Percentiles rank a stretch among this genome's conserved stretches.
These are phyloP conservation scores for Minunthozetes semirufus DNA, from an alignment of 2,888 invertebrate species.

Conservation along the genomic window DNA sequence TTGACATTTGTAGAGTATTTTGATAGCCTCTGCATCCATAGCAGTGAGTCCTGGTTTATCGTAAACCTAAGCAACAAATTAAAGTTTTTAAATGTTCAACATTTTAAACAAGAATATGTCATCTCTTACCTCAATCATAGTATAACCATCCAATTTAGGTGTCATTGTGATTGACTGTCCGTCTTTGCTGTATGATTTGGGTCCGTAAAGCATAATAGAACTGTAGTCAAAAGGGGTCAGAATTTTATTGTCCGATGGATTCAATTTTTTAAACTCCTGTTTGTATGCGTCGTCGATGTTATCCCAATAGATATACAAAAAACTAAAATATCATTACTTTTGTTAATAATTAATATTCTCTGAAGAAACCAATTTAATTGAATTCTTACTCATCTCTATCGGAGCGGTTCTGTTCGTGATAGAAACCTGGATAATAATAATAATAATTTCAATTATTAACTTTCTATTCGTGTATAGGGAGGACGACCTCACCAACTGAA, in stretches of 20 bases:
- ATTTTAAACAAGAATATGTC: too few relatives aligned
- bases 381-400: slow-evolving; percentile 30
- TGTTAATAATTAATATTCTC: neutral
- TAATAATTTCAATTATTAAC: neutral
- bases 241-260: slow-evolving; percentile 26
- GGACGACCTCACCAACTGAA: slow-evolving; percentile 15
- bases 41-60: slow-evolving; percentile 33
- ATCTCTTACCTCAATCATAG: slow-evolving; percentile 21
- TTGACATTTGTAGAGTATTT: slow-evolving; percentile 28
- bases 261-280: slow-evolving; percentile 16
- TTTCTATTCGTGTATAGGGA: too few relatives aligned
- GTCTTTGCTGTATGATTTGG: slow-evolving; percentile 29
- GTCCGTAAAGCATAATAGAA: slow-evolving; percentile 32
- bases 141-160: slow-evolving; percentile 12
- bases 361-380: too few relatives aligned
- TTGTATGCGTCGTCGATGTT: slow-evolving; percentile 23
- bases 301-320: slow-evolving; percentile 24
- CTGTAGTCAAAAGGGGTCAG: slow-evolving; percentile 34
- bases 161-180: slow-evolving; percentile 17
- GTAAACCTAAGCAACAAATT: slow-evolving; percentile 22
- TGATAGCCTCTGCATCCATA: slow-evolving; percentile 32
- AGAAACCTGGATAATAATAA: slow-evolving; percentile 11
- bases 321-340: slow-evolving; percentile 5
- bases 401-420: slow-evolving; percentile 34
- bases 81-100: too few relatives aligned